These are phyloP conservation scores for Neodontobutis hainanensis DNA, from an alignment of 2,113 vertebrate genomes.

Conservation along the genomic window DNA sequence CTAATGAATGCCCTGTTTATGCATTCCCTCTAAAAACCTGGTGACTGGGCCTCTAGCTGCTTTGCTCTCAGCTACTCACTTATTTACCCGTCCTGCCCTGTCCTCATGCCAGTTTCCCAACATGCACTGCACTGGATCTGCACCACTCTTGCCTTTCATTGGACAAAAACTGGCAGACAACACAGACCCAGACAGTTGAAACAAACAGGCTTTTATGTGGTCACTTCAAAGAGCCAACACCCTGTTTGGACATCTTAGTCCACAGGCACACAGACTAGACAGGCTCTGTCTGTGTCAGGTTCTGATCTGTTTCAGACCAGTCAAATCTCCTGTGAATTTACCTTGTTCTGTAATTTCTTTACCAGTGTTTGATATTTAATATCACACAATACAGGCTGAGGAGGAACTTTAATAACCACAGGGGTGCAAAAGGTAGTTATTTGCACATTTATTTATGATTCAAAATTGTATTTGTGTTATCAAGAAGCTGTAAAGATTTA, in stretches of 20 bases:
- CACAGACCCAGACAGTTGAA: not conserved
- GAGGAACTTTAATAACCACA: too few relatives aligned
- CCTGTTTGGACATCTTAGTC: slow-evolving; percentile 13
- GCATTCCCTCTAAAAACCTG: slow-evolving; percentile 30
- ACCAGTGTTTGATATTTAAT: not conserved
- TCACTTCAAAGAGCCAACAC: slow-evolving; percentile 25
- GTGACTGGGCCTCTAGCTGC: slow-evolving; percentile 17
- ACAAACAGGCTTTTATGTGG: slow-evolving; percentile 64
- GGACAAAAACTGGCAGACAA: slow-evolving; percentile 31
- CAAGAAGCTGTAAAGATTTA: too few relatives aligned
- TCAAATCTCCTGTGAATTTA: slow-evolving; percentile 11
- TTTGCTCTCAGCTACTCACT: slow-evolving; percentile 23
- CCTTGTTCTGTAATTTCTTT: slow-evolving; percentile 3
- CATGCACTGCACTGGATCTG: slow-evolving; percentile 37
- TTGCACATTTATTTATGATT: too few relatives aligned
- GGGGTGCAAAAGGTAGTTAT: too few relatives aligned
- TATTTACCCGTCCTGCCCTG: slow-evolving; percentile 15
- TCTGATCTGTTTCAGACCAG: slow-evolving; percentile 9
- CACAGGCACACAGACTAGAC: slow-evolving; percentile 27
- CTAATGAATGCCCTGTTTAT: slow-evolving; percentile 47
- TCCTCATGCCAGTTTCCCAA: slow-evolving; percentile 49
- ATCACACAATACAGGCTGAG: too few relatives aligned
- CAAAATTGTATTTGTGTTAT: too few relatives aligned
- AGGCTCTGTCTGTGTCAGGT: not conserved
- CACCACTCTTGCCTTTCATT: slow-evolving; percentile 29